Conservation (phyloP, 2,888 invertebrate genomes). For the Andrena bicolor region DNA sequence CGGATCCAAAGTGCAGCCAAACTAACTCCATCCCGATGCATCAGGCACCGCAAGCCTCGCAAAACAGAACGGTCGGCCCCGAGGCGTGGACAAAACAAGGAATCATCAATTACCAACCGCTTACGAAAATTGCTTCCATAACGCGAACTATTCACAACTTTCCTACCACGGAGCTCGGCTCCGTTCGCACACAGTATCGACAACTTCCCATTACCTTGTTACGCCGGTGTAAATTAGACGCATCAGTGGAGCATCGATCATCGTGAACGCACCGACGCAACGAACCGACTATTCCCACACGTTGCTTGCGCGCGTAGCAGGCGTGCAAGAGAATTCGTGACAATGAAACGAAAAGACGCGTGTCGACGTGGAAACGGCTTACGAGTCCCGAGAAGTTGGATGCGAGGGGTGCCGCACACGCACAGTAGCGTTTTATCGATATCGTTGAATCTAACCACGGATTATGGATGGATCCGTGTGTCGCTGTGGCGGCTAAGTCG, state of each 20-base stretch:
- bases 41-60: no score
- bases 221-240: constrained; percentile 39
- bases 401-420: neutral
- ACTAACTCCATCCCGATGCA: no score
- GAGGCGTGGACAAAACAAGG: neutral
- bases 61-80: no score
- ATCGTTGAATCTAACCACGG: constrained; percentile 38
- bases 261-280: neutral
- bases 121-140: constrained; percentile 1
- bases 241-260: constrained; percentile 31
- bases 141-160: neutral
- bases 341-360: neutral
- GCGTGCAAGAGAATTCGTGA: neutral
- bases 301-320: neutral
- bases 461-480: constrained; percentile 33
- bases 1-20: no score
- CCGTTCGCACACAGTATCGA: constrained; percentile 22
- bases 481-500: constrained; percentile 37
- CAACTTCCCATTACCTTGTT: constrained; percentile 38
- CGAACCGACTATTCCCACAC: constrained; percentile 17
- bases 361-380: constrained; percentile 19
- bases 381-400: neutral
- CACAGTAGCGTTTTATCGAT: constrained; percentile 47
- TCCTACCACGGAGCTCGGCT: neutral
- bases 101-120: neutral